Base-by-base conservation (phyloP, 2,797 vertebrate genomes). In the Chiroxiphia lanceolata region DNA sequence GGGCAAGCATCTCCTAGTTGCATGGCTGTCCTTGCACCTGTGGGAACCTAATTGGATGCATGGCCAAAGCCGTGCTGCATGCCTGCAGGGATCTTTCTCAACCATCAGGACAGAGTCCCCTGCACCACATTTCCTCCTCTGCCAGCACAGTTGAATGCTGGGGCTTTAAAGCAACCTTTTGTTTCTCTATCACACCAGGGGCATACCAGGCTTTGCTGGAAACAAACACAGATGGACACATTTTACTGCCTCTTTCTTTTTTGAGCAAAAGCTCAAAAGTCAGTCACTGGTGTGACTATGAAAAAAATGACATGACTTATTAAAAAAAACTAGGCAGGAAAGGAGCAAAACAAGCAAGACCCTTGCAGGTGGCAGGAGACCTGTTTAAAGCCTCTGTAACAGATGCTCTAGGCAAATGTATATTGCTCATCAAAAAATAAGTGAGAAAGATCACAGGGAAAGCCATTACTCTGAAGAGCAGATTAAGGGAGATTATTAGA, bases 401-500 rank as follows among this genome's bases (percentile, higher is more conserved):
- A 11, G 64, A 38, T 91, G 31, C 26, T 88, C 57, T 68, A 50
- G 25, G 44, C 29, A 85, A 70, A 74, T 45, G 13, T 80, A 9
- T 78, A 44, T 57, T 60, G 22, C 68, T 89, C 10, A 68, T 80
- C 18, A 90, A 71, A 92, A 91, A 88, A 26, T 51, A 69, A 91
- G 22, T 75, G 71, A 70, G 60, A 70, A 89, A 47, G 38, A 64
- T 38, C 42, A n/a, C 31, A 44, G 53, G 64, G 47, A 80, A 93
- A 67, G 53, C 40, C 36, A 57, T 23, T 26, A 36, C 0, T 33
- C 48, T 89, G 38, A 87, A 71, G 10, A 89, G 6, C 29, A 68
- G 75, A 77, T 87, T 70, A 89, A 91, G 38, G 48, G n/a, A 89
- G 68, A 75, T 93, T 70, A 64, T 70, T 64, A 85, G 20, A 70